Evolutionary conservation across 1,140 invertebrate genomes (phyloP), one percentile per base, ranked within the genome.

Genomic region (Cotesia glomerata): DNA sequence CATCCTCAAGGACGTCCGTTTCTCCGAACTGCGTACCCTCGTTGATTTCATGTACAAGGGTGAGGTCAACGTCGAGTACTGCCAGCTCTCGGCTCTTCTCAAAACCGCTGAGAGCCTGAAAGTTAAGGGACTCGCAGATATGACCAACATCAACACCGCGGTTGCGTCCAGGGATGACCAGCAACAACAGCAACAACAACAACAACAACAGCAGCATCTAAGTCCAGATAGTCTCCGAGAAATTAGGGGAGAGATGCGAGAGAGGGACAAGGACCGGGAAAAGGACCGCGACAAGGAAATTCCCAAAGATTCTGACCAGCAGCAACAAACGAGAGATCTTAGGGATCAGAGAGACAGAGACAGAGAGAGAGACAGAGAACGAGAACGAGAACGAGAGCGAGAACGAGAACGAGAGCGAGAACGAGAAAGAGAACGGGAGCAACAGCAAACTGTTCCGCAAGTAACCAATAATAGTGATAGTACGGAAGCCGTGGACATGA

Each of bases 11-110:
- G 95, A 97, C 93, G 95, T 97, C 80, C 92, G 93, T 81, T 95
- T 95, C 88, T 89, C 92, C 79, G 95, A 97, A 88, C 90, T 97
- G 84, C 91, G 94, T 84, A 95, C 94, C 77, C 92, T 97, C 82
- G 93, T 97, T 83, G 94, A 97, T 90, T 97, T 97, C 91, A 98
- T 97, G 95, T 97, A 97, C 91, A 94, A 95, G 86, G 95, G 95
- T 78, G 95, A 97, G 88, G 95, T 97, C 76, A 96, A 95, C 91
- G 95, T 97, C 77, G 94, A 96, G 87, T 95, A 97, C 85, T 95
- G 94, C 88, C 94, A 96, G 88, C 90, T 97, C 80, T 94, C 94
- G 79, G 93, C 94, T 76, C 91, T 97, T 78, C 91, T 97, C 76
- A 96, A 96, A 88, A 97, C 95, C 80, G 96, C 96, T 76, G 95